phyloP scores from a whole-genome alignment of 2,888 invertebrate genomes.

The Ormia ochracea region DNA sequence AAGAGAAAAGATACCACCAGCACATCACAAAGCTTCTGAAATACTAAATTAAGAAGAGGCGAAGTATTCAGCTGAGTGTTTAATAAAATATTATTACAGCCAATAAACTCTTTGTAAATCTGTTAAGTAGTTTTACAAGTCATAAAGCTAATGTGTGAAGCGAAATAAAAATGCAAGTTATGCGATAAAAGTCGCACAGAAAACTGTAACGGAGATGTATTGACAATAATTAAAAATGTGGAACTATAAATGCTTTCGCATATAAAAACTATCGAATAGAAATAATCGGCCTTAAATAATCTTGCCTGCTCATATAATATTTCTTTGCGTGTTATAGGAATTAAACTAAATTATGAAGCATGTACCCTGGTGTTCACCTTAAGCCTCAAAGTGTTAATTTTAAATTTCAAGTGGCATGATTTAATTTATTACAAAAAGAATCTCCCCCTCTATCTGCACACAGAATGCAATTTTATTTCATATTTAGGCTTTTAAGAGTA shows the following conservation, averaged over 20 bases:
- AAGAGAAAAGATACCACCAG: slow-evolving; percentile 1
- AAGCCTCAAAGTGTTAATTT: slow-evolving; percentile 13
- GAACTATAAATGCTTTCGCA: no score
- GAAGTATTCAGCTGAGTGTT: slow-evolving; percentile 15
- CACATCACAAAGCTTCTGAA: neutral
- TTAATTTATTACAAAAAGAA: neutral
- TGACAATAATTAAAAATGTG: no score
- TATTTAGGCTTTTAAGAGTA: slow-evolving; percentile 28
- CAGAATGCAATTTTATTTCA: slow-evolving; percentile 10
- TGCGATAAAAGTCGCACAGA: no score
- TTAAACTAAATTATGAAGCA: no score
- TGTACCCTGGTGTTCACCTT: no score
- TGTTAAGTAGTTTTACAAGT: slow-evolving; percentile 34
- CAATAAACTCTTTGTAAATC: slow-evolving; percentile 38
- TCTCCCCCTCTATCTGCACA: neutral
- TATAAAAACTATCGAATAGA: no score
- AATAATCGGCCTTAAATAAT: no score
- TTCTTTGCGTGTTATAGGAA: no score
- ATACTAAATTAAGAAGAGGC: neutral
- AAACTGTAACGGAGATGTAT: no score
- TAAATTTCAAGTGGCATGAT: neutral
- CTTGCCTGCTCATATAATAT: no score
- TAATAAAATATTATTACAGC: slow-evolving; percentile 43
- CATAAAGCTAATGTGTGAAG: neutral
- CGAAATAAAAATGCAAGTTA: neutral